Percentiles rank a stretch among this genome's conserved stretches.
Conservation (phyloP, 2,888 invertebrate genomes). For the Brachylomia viminalis region DNA sequence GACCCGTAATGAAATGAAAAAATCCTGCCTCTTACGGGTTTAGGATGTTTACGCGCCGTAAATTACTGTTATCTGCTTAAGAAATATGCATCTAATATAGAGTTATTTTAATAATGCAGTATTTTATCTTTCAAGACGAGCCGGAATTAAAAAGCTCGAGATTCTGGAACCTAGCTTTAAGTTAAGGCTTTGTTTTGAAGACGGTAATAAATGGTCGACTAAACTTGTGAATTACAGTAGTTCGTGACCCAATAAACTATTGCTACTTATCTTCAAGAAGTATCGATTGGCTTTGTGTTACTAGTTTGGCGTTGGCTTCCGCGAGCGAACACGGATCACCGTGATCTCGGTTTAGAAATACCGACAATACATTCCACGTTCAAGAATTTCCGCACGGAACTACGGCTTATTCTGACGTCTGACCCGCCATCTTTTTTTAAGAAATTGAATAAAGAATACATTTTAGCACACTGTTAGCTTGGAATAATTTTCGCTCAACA, state of each 20-base stretch:
- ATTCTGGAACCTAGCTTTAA: conserved; percentile 12
- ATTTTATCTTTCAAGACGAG: conserved; percentile 37
- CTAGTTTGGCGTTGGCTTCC: conserved; percentile 37
- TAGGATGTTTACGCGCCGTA: conserved; percentile 67
- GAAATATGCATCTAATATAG: conserved; percentile 69
- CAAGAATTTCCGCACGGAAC: conserved; percentile 18
- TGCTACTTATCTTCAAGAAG: conserved; percentile 45
- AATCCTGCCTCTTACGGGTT: conserved; percentile 65
- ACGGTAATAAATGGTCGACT: conserved; percentile 25
- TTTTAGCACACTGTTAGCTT: conserved; percentile 31
- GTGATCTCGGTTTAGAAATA: conserved; percentile 44
- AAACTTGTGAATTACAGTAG: conserved; percentile 28
- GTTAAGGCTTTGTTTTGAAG: conserved; percentile 38
- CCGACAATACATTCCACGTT: conserved; percentile 22
- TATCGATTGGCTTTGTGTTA: conserved; percentile 50
- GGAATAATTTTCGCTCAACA: conserved; percentile 31
- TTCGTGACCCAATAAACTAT: conserved; percentile 40
- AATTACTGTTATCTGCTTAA: conserved; percentile 67
- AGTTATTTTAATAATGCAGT: conserved; percentile 62
- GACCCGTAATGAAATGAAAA: conserved; percentile 70
- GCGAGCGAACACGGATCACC: conserved; percentile 37
- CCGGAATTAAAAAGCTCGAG: conserved; percentile 33
- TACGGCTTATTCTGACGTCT: conserved; percentile 25
- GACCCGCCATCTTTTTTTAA: conserved; percentile 20
- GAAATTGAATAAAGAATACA: conserved; percentile 43